These are phyloP conservation scores for Pagetopsis macropterus DNA, from an alignment of 2,797 vertebrate species.

Conservation along the genomic window DNA sequence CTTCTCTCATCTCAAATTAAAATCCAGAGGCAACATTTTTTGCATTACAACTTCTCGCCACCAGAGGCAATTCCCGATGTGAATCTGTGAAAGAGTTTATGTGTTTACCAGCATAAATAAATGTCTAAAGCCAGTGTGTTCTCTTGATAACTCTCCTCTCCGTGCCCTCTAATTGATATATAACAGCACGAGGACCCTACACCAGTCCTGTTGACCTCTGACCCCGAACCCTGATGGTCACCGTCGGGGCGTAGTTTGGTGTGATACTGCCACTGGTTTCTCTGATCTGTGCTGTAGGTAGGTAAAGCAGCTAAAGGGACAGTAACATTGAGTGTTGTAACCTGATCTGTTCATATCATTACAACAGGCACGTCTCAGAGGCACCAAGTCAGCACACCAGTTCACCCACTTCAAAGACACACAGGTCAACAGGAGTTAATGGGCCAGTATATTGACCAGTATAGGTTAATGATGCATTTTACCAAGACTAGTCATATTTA, in stretches of 20 bases:
- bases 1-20: neutral
- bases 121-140: constrained; percentile 57
- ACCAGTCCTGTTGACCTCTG: constrained; percentile 65
- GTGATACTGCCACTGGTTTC: constrained; percentile 52
- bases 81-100: constrained; percentile 35
- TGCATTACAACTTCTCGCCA: neutral
- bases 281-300: constrained; percentile 83
- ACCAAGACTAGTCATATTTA: constrained; percentile 22
- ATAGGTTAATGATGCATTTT: constrained; percentile 59
- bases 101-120: constrained; percentile 59
- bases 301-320: constrained; percentile 56
- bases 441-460: constrained; percentile 45
- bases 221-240: constrained; percentile 74
- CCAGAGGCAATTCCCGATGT: constrained; percentile 10
- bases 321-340: constrained; percentile 72
- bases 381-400: constrained; percentile 64
- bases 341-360: constrained; percentile 61
- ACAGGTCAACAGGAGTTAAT: constrained; percentile 63
- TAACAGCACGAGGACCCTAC: constrained; percentile 81
- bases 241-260: constrained; percentile 71
- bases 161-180: constrained; percentile 87
- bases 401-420: constrained; percentile 66
- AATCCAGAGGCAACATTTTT: neutral
- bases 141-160: constrained; percentile 42
- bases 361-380: constrained; percentile 69